Base-by-base conservation (phyloP, 2,113 vertebrate genomes). In the Lophius piscatorius region DNA sequence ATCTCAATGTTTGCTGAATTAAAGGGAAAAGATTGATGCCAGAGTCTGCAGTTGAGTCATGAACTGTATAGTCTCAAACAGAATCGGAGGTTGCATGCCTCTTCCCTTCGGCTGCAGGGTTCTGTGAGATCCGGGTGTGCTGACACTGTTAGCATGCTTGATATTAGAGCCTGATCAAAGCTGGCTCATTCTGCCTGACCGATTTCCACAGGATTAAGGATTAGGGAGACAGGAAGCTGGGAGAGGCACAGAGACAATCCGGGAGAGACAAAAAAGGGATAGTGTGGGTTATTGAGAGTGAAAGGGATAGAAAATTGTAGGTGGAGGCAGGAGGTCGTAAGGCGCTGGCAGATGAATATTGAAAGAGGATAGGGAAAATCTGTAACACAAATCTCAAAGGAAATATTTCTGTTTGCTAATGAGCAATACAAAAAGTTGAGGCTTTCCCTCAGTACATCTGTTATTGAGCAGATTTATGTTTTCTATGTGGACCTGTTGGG, bases 201-300 rank as follows among this genome's bases (percentile, higher is more conserved):
- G 90, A 88, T 88, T 89, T 89, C 88, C 86, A 90, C 84, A 85
- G 91, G 90, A 92, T 92, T 92, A 92, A 58, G 87, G 90, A 91
- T 92, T 91, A 92, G 83, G 81, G 70, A 88, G 86, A 80, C 79
- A 85, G 91, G 88, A 91, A 82, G 79, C 88, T 85, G 80, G 72
- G 79, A 88, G 87, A 83, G 77, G 80, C 82, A 75, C 70, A 77
- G 60, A 84, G 81, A 82, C 80, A 83, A 81, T 83, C 70, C 74
- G 63, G 66, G 71, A 80, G 61, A 81, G 76, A 83, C 74, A 78
- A 60, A 81, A 81, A 78, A 58, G 34, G 39, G 57, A 78, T 58
- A 42, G 60, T 36, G 48, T 69, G 55, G 61, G 49, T 74, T 76
- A 71, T 59, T 51, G 63, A 60, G 59, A 67, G 64, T 61, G 35